Conservation (phyloP, 2,113 vertebrate genomes). For the Cinclus cinclus region DNA sequence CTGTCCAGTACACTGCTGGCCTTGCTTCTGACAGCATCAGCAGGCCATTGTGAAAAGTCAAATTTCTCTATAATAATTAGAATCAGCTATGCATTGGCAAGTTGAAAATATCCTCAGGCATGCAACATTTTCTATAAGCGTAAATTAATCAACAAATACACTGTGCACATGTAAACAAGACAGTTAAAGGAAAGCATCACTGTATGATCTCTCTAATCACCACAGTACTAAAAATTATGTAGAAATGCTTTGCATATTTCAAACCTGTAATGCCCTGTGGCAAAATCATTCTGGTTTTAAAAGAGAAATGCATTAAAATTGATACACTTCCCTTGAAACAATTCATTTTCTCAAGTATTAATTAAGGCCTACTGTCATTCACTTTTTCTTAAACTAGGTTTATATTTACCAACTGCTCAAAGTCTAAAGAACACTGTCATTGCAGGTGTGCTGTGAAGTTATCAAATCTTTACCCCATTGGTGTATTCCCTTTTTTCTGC, state of each 20-base stretch:
- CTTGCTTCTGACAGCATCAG: background rate
- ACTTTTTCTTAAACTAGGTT: background rate
- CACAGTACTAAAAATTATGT: background rate
- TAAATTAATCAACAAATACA: background rate
- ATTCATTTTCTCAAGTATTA: background rate
- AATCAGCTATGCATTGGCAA: background rate
- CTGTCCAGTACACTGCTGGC: background rate
- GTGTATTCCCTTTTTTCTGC: background rate
- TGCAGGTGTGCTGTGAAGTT: background rate
- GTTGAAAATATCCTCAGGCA: background rate
- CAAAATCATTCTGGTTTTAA: background rate
- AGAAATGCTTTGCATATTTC: background rate
- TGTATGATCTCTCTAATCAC: background rate
- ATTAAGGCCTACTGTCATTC: slow-evolving; percentile 6
- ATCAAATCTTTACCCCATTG: background rate
- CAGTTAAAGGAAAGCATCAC: background rate
- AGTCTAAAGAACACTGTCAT: background rate
- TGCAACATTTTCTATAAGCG: background rate
- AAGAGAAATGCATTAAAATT: background rate
- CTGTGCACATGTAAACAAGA: background rate
- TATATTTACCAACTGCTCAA: background rate
- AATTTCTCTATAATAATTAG: background rate
- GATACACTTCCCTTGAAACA: background rate
- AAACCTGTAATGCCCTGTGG: background rate
- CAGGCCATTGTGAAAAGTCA: background rate